Base-by-base conservation (phyloP, 2,888 invertebrate genomes). In the Metalampra italica region DNA sequence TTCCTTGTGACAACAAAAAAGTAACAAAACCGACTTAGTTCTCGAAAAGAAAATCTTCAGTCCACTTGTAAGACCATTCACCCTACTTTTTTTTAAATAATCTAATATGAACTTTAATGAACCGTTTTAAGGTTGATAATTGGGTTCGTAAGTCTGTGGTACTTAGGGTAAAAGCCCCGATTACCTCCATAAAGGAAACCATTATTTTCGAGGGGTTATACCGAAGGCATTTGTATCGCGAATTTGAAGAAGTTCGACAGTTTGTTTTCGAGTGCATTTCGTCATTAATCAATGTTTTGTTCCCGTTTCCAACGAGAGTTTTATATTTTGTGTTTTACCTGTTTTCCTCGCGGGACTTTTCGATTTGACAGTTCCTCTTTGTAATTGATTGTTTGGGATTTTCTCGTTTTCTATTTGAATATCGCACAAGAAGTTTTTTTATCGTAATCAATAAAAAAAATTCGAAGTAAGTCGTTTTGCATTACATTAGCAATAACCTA, bases 181-280 rank as follows among this genome's bases (percentile, higher is more conserved):
- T 50, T 62, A 54, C 52, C 46, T 56, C 59, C 54, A 69, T 74
- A 80, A 75, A 86, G 88, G 89, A 87, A 89, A 83, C 87, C 86
- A 89, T 89, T 89, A 89, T 88, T 89, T 85, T 66, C 79, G 83
- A 81, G 81, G 83, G 84, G 85, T 82, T 82, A 82, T 78, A 77
- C 73, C 67, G 68, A 74, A 78, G 77, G 81, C 86, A 84, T 88
- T 88, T 88, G 88, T 89, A 87, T 86, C 69, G 83, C 68, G 85
- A 78, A 85, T 88, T 88, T 87, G 88, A 88, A 86, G 87, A 87
- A 89, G 82, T 88, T 89, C 88, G 88, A 88, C 88, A 88, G 88
- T 89, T 87, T 85, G 88, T 86, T 82, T 80, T 82, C 87, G 82
- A 90, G 90, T 90, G 90, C 90, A 90, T 89, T 89, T 86, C 64